Evolutionary conservation across 2,888 invertebrate species (phyloP).

Genomic region (Agrochola macilenta): DNA sequence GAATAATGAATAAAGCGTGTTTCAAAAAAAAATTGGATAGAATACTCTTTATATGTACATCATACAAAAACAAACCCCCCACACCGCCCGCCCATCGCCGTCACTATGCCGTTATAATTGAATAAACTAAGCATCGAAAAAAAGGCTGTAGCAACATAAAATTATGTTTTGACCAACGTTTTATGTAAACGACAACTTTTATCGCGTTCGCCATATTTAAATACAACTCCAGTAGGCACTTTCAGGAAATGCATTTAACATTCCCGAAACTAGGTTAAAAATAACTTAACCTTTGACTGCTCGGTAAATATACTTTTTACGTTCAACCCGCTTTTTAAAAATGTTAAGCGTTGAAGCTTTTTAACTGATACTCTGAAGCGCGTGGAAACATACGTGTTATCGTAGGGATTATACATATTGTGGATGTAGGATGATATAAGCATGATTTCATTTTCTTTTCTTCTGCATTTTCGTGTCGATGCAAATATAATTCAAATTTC

Average conservation of each 20-base stretch:
- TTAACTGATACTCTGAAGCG: conserved; percentile 30
- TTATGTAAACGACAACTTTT: conserved; percentile 1
- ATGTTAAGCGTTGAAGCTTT: conserved; percentile 47
- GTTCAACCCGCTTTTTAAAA: conserved; percentile 43
- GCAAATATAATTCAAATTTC: no score
- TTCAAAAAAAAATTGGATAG: no score
- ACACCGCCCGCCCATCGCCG: no score
- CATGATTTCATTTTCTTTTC: not conserved
- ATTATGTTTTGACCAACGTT: conserved; percentile 26
- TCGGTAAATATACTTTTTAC: conserved; percentile 58
- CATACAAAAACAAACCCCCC: no score
- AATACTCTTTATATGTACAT: no score
- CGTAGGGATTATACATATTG: not conserved
- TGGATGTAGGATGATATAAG: not conserved
- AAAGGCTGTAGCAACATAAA: not conserved
- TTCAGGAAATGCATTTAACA: conserved; percentile 55
- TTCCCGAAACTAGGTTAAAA: conserved; percentile 64
- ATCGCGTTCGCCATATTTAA: conserved; percentile 21
- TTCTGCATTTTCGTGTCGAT: no score
- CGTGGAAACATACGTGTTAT: conserved; percentile 17
- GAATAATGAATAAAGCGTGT: no score
- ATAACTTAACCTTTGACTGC: conserved; percentile 61
- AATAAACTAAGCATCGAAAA: not conserved
- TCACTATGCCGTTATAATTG: no score
- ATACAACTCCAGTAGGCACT: conserved; percentile 17